Base-by-base conservation (phyloP, 2,113 vertebrate species). In the Theristicus caerulescens region DNA sequence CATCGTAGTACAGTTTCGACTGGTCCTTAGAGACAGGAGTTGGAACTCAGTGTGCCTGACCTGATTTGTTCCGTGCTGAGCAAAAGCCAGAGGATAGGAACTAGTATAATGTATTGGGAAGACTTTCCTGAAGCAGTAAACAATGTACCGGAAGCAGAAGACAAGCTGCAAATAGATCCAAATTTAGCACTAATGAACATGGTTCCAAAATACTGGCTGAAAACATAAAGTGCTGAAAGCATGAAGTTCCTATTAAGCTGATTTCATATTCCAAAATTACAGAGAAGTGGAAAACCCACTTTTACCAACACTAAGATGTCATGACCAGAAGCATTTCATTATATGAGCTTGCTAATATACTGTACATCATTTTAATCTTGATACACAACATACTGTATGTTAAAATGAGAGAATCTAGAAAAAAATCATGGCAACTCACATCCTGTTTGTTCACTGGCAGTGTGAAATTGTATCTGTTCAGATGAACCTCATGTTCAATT, bases 11-110 rank as follows among this genome's bases (percentile, higher is more conserved):
- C 51, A 78, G 59, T 9, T 69, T 90, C 67, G 73, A 38, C 42
- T 20, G 46, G 90, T 51, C 92, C 86, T 93, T 46, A 29, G 88
- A 93, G 92, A 91, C 88, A 88, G 42, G 21, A 88, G 51, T 4
- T 70, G 82, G 95, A 93, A 94, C 94, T 94, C 74, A 11, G 46
- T 96, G 92, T 94, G 67, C 92, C 34, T 77, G 92, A 65, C 67
- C 76, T 74, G 76, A 88, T n/a, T 47, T 88, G 87, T 93, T 89
- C 78, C 15, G 9, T 64, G 80, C 36, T 71, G 47, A 92, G 72
- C 92, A 88, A 86, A 81, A 85, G 51, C 74, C 71, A 86, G 62
- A 93, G 59, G 66, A 88, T 65, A 77, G 79, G 76, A 93, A 86
- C 71, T 74, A 81, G 64, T 38, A 13, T 38, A 58, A 93, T 13